These are phyloP conservation scores for Chloroceryle amazona DNA, from an alignment of 2,797 vertebrate genomes.

Conservation along the genomic window DNA sequence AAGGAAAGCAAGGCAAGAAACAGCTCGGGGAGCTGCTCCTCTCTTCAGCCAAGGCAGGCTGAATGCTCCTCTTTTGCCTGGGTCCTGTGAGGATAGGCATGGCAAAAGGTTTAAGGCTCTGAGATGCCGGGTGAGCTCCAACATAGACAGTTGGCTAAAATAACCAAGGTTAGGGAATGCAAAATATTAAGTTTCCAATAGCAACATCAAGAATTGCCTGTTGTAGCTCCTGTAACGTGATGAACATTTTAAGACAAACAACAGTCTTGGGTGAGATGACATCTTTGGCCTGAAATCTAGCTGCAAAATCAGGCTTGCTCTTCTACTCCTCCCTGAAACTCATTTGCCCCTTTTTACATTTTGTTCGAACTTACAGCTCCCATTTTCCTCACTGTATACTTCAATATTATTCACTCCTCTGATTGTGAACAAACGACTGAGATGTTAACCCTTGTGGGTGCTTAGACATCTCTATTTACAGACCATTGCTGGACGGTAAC, in stretches of 20 bases:
- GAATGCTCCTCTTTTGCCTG: neutral
- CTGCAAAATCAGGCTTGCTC: neutral
- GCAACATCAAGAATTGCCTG: neutral
- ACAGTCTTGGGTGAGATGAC: neutral
- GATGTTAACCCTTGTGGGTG: neutral
- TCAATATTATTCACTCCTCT: neutral
- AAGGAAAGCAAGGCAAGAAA: constrained; percentile 17
- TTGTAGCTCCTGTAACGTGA: neutral
- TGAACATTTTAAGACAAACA: neutral
- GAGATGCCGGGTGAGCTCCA: neutral
- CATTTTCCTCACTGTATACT: neutral
- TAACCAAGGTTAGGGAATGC: neutral
- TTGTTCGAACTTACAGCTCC: neutral
- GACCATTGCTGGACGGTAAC: neutral
- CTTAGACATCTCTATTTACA: neutral
- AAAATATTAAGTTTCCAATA: constrained; percentile 37
- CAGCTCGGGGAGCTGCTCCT: neutral
- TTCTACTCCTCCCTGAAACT: neutral
- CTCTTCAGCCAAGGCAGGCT: neutral
- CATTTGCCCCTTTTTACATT: neutral
- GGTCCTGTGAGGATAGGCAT: constrained; percentile 18
- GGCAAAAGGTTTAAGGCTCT: neutral
- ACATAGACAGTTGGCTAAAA: neutral
- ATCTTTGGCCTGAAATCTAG: neutral
- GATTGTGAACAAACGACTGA: neutral